Conservation (phyloP, 1,140 invertebrate species). For the Tyrophagus putrescentiae region DNA sequence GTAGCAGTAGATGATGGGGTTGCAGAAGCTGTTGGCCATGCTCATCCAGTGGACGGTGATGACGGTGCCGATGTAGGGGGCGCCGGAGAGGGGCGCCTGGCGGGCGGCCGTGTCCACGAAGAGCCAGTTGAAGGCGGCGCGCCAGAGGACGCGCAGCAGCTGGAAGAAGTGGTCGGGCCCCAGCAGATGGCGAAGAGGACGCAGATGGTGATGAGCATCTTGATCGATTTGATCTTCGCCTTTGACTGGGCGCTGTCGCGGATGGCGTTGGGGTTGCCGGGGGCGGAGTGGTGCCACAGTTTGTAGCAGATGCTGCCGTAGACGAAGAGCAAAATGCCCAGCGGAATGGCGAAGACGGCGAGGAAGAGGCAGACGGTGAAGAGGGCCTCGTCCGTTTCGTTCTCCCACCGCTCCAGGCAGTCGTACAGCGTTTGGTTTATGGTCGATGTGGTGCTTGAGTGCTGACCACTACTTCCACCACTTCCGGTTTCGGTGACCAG, state of each 20-base stretch:
- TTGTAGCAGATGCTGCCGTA: constrained; percentile 36
- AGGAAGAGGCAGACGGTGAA: constrained; percentile 38
- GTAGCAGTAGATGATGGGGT: constrained; percentile 67
- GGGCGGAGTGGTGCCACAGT: constrained; percentile 37
- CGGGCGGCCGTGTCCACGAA: constrained; percentile 25
- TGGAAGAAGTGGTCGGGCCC: constrained; percentile 39
- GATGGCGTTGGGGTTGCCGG: constrained; percentile 38
- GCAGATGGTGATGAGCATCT: constrained; percentile 42
- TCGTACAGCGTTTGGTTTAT: constrained; percentile 31
- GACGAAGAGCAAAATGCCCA: constrained; percentile 36
- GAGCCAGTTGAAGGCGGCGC: constrained; percentile 14
- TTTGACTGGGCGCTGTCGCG: constrained; percentile 36
- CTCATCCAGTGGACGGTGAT: constrained; percentile 34
- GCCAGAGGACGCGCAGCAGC: constrained; percentile 30
- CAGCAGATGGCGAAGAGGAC: constrained; percentile 42
- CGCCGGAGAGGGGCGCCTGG: too few relatives aligned
- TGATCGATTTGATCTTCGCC: constrained; percentile 41
- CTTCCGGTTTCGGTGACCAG: constrained; percentile 28
- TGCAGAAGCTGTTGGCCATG: constrained; percentile 14
- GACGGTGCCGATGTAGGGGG: constrained; percentile 33
- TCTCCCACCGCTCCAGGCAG: constrained; percentile 32
- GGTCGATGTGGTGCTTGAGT: too few relatives aligned
- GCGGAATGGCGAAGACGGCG: constrained; percentile 39
- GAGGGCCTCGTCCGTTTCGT: constrained; percentile 17
- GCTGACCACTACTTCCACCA: too few relatives aligned